Conservation (phyloP, 2,797 vertebrate species). For the Paramormyrops hopkinsi region DNA sequence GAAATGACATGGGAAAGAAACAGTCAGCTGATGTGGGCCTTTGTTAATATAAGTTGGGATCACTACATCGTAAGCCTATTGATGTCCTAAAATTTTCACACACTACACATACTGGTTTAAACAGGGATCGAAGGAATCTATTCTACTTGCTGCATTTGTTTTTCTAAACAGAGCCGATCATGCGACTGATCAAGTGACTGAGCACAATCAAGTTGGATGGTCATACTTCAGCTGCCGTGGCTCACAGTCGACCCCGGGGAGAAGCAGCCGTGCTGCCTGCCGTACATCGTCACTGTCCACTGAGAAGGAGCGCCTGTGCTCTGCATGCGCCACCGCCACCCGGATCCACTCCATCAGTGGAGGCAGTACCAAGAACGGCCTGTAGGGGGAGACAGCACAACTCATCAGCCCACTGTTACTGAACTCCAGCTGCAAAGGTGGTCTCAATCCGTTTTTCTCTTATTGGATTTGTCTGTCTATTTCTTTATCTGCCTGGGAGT, state of each 20-base stretch:
- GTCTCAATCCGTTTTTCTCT: background rate
- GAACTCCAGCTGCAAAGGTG: background rate
- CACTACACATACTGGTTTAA: background rate
- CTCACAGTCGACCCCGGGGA: constrained; percentile 72
- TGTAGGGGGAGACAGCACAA: constrained; percentile 37
- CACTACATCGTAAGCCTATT: background rate
- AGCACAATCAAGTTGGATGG: background rate
- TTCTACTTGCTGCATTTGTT: background rate
- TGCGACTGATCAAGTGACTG: background rate
- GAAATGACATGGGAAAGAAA: background rate
- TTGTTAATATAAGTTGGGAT: background rate
- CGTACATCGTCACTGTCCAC: constrained; percentile 73
- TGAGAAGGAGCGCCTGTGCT: constrained; percentile 66
- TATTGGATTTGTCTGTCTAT: background rate
- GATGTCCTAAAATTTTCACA: background rate
- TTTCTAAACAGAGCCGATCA: background rate
- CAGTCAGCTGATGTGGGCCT: background rate
- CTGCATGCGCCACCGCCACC: constrained; percentile 66
- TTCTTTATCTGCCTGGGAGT: background rate
- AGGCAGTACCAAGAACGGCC: constrained; percentile 68
- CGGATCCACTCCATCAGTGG: constrained; percentile 77
- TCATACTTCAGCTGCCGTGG: constrained; percentile 68
- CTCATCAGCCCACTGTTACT: background rate
- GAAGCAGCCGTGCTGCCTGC: constrained; percentile 68
- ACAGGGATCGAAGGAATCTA: background rate